These are phyloP conservation scores for Lasiurus cinereus DNA, from an alignment of 2,113 vertebrate genomes.

Conservation along the genomic window DNA sequence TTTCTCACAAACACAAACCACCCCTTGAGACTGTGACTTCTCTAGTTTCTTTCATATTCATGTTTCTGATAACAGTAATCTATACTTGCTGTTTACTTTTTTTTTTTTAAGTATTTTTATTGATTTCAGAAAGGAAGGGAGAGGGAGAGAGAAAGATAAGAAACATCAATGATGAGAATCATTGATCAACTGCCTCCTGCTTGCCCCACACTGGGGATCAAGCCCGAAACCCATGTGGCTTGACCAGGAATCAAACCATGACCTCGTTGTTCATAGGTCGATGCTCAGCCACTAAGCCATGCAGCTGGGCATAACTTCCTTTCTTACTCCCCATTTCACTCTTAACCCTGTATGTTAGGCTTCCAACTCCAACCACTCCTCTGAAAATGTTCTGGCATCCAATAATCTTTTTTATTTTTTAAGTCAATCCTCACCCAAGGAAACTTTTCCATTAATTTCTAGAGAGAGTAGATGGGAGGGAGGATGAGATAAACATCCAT, in stretches of 20 bases:
- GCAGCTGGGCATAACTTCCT: not conserved
- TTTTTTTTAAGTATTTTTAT: no score
- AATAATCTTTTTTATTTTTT: not conserved
- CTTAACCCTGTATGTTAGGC: not conserved
- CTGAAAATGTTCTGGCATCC: constrained; percentile 13
- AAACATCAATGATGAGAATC: no score
- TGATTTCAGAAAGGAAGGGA: no score
- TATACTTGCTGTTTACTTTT: not conserved
- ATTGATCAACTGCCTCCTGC: no score
- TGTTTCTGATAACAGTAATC: not conserved
- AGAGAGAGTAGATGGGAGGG: not conserved
- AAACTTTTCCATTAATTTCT: not conserved
- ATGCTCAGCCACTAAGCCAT: no score
- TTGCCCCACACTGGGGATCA: no score
- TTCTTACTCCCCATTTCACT: constrained; percentile 9
- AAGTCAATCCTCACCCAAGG: not conserved
- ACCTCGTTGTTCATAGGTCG: no score
- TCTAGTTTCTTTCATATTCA: not conserved
- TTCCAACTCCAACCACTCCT: not conserved
- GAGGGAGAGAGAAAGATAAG: no score
- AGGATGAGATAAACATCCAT: not conserved
- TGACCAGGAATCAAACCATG: no score
- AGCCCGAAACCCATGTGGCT: no score
- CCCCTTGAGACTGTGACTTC: not conserved
- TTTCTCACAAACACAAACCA: not conserved